A percentile compares a stretch with the other conserved stretches of the same genome.
These are phyloP conservation scores for Danionella cerebrum DNA, from an alignment of 2,113 vertebrate species.

Conservation along the genomic window DNA sequence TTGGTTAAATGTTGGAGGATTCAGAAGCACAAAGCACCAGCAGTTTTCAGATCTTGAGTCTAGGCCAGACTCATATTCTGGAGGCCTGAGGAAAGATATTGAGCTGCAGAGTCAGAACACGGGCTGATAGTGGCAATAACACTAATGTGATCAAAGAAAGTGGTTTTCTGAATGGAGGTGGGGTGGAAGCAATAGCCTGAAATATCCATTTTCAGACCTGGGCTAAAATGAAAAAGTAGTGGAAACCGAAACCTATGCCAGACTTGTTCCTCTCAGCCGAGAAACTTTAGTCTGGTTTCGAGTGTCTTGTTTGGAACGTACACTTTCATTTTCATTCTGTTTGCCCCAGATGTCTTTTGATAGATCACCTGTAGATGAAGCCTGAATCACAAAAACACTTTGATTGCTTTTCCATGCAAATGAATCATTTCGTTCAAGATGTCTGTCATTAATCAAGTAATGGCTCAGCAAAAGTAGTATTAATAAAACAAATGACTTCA, in stretches of 20 bases:
- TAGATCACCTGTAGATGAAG: not conserved
- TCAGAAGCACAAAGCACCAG: slow-evolving; percentile 18
- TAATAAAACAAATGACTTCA: slow-evolving; percentile 17
- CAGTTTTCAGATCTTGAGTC: slow-evolving; percentile 5
- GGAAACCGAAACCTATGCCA: slow-evolving; percentile 42
- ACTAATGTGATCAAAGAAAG: slow-evolving; percentile 68
- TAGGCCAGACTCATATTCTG: slow-evolving; percentile 19
- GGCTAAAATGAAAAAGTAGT: slow-evolving; percentile 61
- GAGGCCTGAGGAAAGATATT: slow-evolving; percentile 60
- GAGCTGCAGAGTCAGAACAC: slow-evolving; percentile 55
- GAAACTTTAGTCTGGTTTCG: slow-evolving; percentile 25
- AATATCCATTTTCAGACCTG: slow-evolving; percentile 55
- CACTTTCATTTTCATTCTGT: not conserved
- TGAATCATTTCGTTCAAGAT: not conserved
- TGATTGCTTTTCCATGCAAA: not conserved
- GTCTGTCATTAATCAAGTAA: not conserved
- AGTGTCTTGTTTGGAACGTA: slow-evolving; percentile 44
- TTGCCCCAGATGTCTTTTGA: not conserved
- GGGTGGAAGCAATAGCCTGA: slow-evolving; percentile 59
- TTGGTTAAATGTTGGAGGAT: slow-evolving; percentile 9
- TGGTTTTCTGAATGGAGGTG: slow-evolving; percentile 62
- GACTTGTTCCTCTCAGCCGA: slow-evolving; percentile 46
- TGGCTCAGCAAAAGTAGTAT: not conserved
- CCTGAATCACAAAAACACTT: not conserved
- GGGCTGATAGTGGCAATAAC: slow-evolving; percentile 65